Evolutionary conservation across 2,888 invertebrate species (phyloP).

Genomic region (Auanema sp.): DNA sequence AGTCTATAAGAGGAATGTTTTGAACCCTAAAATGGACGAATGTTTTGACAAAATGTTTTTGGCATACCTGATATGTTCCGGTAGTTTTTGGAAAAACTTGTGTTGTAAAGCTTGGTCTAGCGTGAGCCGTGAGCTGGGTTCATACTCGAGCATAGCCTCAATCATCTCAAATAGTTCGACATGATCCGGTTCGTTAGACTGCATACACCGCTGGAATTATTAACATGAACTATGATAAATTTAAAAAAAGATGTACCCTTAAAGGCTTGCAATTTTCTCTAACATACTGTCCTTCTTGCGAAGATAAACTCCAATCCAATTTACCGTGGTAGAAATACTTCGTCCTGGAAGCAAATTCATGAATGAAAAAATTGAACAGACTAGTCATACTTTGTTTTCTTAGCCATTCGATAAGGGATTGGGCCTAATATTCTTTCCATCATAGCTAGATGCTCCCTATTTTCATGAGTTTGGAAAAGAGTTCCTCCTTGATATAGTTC

Average conservation of each 20-base stretch:
- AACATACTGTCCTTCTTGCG: slow-evolving; percentile 93
- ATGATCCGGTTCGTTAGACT: slow-evolving; percentile 85
- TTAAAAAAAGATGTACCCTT: slow-evolving; percentile 71
- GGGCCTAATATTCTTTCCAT: slow-evolving; percentile 98
- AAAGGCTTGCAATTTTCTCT: slow-evolving; percentile 96
- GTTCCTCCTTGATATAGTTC: slow-evolving; percentile 78
- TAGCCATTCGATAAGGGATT: slow-evolving; percentile 81
- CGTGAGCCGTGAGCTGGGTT: slow-evolving; percentile 85
- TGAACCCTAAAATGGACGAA: too few relatives aligned
- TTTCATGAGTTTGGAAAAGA: slow-evolving; percentile 97
- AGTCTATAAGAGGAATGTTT: too few relatives aligned
- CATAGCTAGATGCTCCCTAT: slow-evolving; percentile 98
- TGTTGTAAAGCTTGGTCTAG: slow-evolving; percentile 85
- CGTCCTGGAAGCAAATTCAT: slow-evolving; percentile 72
- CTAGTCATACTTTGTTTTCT: slow-evolving; percentile 71
- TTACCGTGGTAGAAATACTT: slow-evolving; percentile 97
- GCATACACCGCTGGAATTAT: slow-evolving; percentile 79
- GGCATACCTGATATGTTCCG: slow-evolving; percentile 19
- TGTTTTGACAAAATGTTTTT: too few relatives aligned
- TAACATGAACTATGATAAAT: background rate
- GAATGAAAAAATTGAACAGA: background rate
- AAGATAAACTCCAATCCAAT: slow-evolving; percentile 96
- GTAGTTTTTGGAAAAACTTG: slow-evolving; percentile 76
- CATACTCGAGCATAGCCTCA: slow-evolving; percentile 93
- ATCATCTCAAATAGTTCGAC: slow-evolving; percentile 90